phyloP scores from a whole-genome alignment of 2,113 vertebrate genomes.

The Jaculus jaculus region DNA sequence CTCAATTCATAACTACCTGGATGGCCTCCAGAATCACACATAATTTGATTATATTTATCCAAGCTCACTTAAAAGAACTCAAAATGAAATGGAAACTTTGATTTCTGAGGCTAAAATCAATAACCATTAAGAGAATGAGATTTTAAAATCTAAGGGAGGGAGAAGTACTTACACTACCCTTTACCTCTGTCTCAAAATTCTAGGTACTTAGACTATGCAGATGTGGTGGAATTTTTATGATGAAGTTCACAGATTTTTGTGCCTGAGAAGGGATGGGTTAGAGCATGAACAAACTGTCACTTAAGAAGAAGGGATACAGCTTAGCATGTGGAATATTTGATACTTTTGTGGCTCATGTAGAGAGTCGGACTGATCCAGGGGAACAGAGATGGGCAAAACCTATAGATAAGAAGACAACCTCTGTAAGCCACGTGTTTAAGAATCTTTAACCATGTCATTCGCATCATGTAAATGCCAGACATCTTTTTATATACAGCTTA shows the following conservation, averaged over 20 bases:
- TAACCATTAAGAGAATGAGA: constrained; percentile 81
- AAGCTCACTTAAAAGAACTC: constrained; percentile 70
- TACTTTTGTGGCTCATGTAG: not conserved
- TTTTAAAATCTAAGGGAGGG: constrained; percentile 68
- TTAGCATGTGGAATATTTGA: constrained; percentile 35
- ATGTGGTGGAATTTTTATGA: not conserved
- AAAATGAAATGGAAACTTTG: constrained; percentile 82
- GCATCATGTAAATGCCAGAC: constrained; percentile 76
- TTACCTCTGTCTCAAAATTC: constrained; percentile 55
- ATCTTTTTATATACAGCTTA: constrained; percentile 66
- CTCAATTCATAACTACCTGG: constrained; percentile 78
- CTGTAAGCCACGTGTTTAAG: constrained; percentile 32
- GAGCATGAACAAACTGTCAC: not conserved
- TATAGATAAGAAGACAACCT: constrained; percentile 52
- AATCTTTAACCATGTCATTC: constrained; percentile 68
- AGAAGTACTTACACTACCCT: constrained; percentile 67
- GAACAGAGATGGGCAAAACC: constrained; percentile 50
- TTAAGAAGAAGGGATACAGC: constrained; percentile 28
- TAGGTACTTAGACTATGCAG: constrained; percentile 36
- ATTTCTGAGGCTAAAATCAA: constrained; percentile 81
- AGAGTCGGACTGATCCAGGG: constrained; percentile 9
- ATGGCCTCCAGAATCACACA: constrained; percentile 69
- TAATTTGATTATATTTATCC: constrained; percentile 79
- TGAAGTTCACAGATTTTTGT: not conserved
- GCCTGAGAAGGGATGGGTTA: constrained; percentile 12